These are phyloP conservation scores for Scolopax bukidnonensis DNA, from an alignment of 2,797 vertebrate genomes.

Conservation along the genomic window DNA sequence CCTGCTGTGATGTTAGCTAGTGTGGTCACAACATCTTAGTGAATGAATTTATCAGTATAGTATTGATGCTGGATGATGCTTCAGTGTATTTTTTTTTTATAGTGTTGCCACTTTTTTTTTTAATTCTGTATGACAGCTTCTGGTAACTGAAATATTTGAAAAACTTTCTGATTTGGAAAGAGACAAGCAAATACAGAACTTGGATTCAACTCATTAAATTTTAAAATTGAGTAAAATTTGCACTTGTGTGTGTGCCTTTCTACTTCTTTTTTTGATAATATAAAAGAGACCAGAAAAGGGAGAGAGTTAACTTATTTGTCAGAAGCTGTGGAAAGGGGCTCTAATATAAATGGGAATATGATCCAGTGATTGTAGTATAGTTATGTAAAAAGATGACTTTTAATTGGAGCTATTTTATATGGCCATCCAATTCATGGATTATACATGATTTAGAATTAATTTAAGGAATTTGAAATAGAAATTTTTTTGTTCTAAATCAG, in stretches of 20 bases:
- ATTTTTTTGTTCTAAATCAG: background rate
- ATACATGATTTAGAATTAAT: background rate
- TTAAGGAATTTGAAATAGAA: background rate
- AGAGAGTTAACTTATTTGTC: background rate
- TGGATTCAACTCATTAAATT: background rate
- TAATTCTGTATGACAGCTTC: background rate
- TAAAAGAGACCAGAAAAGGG: background rate
- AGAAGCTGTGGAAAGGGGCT: background rate
- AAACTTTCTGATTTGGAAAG: background rate
- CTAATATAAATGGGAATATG: background rate
- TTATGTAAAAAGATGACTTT: background rate
- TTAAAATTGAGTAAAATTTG: background rate
- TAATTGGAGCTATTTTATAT: background rate
- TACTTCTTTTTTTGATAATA: too few species aligned
- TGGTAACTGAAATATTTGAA: background rate
- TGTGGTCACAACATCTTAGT: background rate
- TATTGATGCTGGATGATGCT: background rate
- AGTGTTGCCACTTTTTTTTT: background rate
- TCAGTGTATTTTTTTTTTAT: background rate
- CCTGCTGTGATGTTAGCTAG: background rate
- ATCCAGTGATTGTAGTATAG: background rate
- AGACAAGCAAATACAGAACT: background rate
- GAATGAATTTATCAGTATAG: fast-evolving
- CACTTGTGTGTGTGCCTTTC: background rate
- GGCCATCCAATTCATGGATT: background rate